Base-by-base conservation (phyloP, 2,797 vertebrate genomes). In the Rhinatrema bivittatum region DNA sequence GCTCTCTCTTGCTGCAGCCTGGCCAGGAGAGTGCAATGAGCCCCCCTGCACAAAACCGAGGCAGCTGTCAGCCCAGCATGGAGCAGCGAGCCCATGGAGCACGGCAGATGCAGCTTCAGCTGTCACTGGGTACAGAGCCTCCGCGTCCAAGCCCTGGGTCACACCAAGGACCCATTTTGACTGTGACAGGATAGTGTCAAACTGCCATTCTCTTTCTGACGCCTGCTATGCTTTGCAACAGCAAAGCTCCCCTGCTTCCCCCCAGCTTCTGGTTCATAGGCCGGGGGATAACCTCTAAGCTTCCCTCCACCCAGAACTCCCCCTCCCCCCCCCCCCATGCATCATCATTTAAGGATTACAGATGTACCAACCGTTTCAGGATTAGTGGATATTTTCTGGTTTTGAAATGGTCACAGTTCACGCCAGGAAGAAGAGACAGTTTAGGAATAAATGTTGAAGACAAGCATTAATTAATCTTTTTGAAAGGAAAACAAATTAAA, bases 41-140 rank as follows among this genome's bases (percentile, higher is more conserved):
- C 53, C 43, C 38, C 53, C 43, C 38, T 29, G 47, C 40, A 41
- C 72, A 78, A 84, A n/a, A 75, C 83, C 78, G 81, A 72, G 75
- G 79, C 84, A 85, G 76, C 78, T 86, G 84, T 76, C 59, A 45
- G 66, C 83, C 58, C 84, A 86, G 84, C 82, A 74, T 77, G 84
- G 60, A 68, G 76, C 65, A 31, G 67, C 47, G 57, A 70, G 65
- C 44, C 65, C 36, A 44, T 42, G 70, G 60, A 74, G 62, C 19
- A 5, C 56, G 55, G 73, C 84, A 86, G 84, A 77, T 86, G 84
- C 78, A 46, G 61, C 54, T 73, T 85, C 82, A 83, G 84, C 82
- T 85, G 84, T 57, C 77, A 65, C 35, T 42, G 76, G 76, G 74
- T 54, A 63, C 35, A 4, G 52, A 76, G 76, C 76, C 30, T 65